Evolutionary conservation across 2,797 vertebrate species (phyloP), one percentile per base, ranked within the genome.

Genomic region (Adrianichthys oophorus): DNA sequence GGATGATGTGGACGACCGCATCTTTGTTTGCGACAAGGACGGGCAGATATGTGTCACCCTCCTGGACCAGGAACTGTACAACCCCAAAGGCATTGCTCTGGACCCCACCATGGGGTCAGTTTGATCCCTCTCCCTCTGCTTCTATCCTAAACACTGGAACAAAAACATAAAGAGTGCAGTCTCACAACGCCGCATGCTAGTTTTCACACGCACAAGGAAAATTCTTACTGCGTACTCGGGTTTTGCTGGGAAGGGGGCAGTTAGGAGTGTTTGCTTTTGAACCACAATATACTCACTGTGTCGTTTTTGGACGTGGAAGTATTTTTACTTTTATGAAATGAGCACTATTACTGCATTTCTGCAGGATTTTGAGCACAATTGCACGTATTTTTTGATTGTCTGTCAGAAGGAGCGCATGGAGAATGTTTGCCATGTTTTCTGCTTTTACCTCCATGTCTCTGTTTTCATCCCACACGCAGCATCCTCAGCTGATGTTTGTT

Each of bases 61-160:
- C 68, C 90, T 98, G 76, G 96, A 98, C 86, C 91, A 94, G 87
- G 97, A 99, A 76, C 91, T 99, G 13, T 98, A 97, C 90, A 97
- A 98, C 67, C 95, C 96, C 43, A 98, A 97, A 82, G 96, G 96
- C 76, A 98, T 99, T 4, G 96, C 96, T 0, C 82, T 99, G 87
- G 97, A 99, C 74, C 97, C 97, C 1, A 90, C 94, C 49, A 98
- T 97, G 95, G 97, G 97, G 97, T 99, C 74, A 89, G 88, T 85
- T 21, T 55, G 7, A 42, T 43, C 40, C 46, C 21, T 32, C 15
- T 13, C 3, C 18, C 48, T n/a, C 61, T 17, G 6, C 54, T 19
- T 37, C 7, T 23, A 21, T 4, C 18, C 24, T n/a, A 56, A 51
- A 55, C 54, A 60, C 54, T 66, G 13, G 32, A 32, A 10, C 3